A percentile compares a stretch with the other conserved stretches of the same genome.
Conservation (phyloP, 2,113 vertebrate species). For the Nothoprocta perdicaria region DNA sequence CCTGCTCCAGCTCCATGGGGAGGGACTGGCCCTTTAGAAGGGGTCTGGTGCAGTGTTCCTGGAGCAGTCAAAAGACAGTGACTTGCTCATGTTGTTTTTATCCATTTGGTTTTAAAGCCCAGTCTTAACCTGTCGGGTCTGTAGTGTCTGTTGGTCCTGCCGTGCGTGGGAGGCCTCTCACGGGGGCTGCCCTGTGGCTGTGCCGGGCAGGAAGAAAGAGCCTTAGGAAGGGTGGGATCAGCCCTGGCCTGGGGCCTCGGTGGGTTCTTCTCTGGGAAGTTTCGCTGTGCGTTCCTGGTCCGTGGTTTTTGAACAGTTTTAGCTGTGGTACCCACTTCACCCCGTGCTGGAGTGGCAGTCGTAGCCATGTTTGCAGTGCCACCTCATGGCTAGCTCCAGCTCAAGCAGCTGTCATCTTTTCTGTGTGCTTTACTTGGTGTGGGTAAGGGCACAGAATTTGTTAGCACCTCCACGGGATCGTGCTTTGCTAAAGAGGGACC, state of each 20-base stretch:
- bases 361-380: conserved; percentile 24
- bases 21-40: not conserved
- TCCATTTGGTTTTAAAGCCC: not conserved
- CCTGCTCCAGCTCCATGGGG: fast-evolving
- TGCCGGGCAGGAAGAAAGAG: not conserved
- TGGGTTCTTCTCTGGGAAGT: not conserved
- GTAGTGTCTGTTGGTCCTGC: too few relatives aligned
- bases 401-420: not conserved
- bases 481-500: not conserved
- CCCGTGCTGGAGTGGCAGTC: fast-evolving
- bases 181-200: not conserved
- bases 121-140: not conserved
- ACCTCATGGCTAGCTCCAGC: conserved; percentile 27
- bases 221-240: not conserved
- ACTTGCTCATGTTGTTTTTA: not conserved
- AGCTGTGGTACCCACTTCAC: not conserved
- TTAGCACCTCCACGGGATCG: not conserved
- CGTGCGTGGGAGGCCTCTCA: fast-evolving
- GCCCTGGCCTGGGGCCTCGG: not conserved
- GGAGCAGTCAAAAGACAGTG: not conserved
- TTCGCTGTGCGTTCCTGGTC: not conserved
- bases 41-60: not conserved
- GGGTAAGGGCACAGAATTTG: fast-evolving
- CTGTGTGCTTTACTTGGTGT: not conserved
- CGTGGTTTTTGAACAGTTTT: not conserved